These are phyloP conservation scores for Neomonachus schauinslandi DNA, from an alignment of 2,113 vertebrate species.

Conservation along the genomic window DNA sequence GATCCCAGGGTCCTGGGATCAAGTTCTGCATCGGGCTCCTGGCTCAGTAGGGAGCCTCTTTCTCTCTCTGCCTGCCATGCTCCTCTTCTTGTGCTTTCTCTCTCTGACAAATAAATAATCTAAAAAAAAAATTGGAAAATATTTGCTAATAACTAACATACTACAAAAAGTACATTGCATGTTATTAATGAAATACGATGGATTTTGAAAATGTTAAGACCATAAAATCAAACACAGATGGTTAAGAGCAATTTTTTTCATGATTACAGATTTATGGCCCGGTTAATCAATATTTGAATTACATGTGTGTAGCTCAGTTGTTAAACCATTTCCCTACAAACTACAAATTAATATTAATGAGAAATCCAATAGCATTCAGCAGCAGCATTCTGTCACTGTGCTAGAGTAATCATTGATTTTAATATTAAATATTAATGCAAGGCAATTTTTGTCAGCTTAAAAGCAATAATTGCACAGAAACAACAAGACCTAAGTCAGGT, in stretches of 20 bases:
- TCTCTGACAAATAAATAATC: background rate
- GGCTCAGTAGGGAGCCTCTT: background rate
- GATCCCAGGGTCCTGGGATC: background rate
- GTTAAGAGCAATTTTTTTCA: constrained; percentile 54
- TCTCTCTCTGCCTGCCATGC: background rate
- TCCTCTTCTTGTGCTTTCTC: background rate
- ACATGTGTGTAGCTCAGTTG: constrained; percentile 29
- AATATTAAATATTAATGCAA: constrained; percentile 67
- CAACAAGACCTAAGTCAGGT: background rate
- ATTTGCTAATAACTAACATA: constrained; percentile 22
- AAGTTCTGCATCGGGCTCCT: background rate
- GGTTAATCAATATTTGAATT: constrained; percentile 71
- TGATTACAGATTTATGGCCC: constrained; percentile 48
- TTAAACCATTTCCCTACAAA: constrained; percentile 58
- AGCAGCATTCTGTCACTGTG: constrained; percentile 43
- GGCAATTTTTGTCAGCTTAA: constrained; percentile 33
- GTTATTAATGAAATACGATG: constrained; percentile 22
- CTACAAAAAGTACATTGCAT: constrained; percentile 8
- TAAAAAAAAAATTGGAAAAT: background rate
- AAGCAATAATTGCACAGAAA: constrained; percentile 38
- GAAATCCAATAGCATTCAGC: background rate
- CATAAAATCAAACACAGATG: constrained; percentile 48
- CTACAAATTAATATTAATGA: constrained; percentile 75
- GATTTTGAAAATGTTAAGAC: constrained; percentile 57
- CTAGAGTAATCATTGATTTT: constrained; percentile 54